Evolutionary conservation across 2,797 vertebrate genomes (phyloP).

Genomic region (Pipistrellus pipistrellus): DNA sequence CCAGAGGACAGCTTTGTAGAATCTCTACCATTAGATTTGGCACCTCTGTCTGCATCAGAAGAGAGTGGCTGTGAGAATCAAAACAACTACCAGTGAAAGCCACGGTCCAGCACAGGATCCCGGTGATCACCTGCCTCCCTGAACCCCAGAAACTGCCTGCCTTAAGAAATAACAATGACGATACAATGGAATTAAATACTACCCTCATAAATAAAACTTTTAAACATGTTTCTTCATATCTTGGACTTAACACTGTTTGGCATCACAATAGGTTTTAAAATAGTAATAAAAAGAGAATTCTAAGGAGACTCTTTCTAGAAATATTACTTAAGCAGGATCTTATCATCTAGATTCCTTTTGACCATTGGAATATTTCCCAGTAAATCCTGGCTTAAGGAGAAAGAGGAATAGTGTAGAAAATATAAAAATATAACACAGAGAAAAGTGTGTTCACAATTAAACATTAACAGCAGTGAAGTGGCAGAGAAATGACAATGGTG

Average conservation of each 20-base stretch:
- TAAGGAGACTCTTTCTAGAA: not conserved
- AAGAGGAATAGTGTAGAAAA: constrained; percentile 52
- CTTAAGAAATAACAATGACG: not conserved
- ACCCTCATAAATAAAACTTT: not conserved
- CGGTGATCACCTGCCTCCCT: not conserved
- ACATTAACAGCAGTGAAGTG: constrained; percentile 77
- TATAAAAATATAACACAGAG: constrained; percentile 79
- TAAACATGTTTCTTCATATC: constrained; percentile 35
- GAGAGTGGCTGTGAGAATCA: not conserved
- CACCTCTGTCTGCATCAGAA: not conserved
- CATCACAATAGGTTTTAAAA: constrained; percentile 22
- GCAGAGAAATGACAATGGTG: constrained; percentile 55
- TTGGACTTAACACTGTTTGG: constrained; percentile 4
- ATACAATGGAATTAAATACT: constrained; percentile 14
- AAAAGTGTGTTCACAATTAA: constrained; percentile 66
- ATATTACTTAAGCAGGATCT: not conserved
- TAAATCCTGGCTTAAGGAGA: constrained; percentile 49
- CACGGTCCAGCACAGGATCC: not conserved
- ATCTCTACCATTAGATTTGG: not conserved
- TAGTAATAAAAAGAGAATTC: constrained; percentile 21
- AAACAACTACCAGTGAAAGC: not conserved
- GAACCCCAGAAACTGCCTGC: not conserved
- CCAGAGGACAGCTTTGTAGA: not conserved
- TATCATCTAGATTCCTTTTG: not conserved
- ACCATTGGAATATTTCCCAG: constrained; percentile 53